Evolutionary conservation across 1,140 invertebrate species (phyloP).

Genomic region (Mactra quadrangularis): DNA sequence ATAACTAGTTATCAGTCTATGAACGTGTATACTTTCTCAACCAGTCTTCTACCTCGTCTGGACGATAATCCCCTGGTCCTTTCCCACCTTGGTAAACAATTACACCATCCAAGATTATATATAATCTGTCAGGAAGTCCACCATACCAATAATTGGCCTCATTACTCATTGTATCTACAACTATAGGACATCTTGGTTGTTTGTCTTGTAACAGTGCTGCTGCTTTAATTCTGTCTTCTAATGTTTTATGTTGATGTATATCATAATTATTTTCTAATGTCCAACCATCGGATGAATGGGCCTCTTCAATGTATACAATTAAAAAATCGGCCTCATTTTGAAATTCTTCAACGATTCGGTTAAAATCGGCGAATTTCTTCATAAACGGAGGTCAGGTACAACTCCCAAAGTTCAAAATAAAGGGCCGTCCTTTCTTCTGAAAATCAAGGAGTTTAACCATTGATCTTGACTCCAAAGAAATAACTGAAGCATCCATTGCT

Average conservation of each 20-base stretch:
- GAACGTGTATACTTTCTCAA: not conserved
- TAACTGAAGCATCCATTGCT: constrained; percentile 28
- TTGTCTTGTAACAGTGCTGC: constrained; percentile 59
- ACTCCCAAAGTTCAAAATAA: no score
- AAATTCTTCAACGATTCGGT: constrained; percentile 63
- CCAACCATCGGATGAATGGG: constrained; percentile 72
- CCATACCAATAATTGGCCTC: constrained; percentile 63
- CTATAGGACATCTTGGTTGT: constrained; percentile 47
- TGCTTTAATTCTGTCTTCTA: constrained; percentile 71
- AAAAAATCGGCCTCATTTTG: constrained; percentile 67
- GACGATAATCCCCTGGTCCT: constrained; percentile 62
- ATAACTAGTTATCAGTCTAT: no score
- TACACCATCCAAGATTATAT: constrained; percentile 64
- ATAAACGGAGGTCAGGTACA: constrained; percentile 78
- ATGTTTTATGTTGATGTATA: constrained; percentile 54
- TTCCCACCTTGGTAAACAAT: constrained; percentile 66
- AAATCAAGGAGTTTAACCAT: constrained; percentile 59
- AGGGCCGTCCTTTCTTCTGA: constrained; percentile 61
- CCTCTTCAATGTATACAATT: constrained; percentile 71
- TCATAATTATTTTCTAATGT: constrained; percentile 54
- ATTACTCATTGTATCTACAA: constrained; percentile 69
- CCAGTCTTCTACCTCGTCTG: constrained; percentile 54
- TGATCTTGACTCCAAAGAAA: constrained; percentile 1
- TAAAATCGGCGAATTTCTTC: constrained; percentile 65
- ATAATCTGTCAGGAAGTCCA: constrained; percentile 67